These are phyloP conservation scores for Latrodectus geometricus DNA, from an alignment of 1,140 invertebrate genomes.

Conservation along the genomic window DNA sequence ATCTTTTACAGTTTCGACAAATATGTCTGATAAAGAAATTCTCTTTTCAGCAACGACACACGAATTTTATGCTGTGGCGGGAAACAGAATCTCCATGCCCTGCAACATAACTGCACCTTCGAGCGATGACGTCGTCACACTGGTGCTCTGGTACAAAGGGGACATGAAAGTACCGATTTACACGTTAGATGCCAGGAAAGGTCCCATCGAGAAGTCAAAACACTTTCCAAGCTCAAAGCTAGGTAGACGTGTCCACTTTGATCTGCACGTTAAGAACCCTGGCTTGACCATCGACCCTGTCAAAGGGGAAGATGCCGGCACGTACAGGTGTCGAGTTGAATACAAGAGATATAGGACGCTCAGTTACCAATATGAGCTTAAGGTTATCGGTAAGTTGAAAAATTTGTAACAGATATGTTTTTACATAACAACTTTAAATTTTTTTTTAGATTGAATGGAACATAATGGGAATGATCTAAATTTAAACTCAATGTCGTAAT, in stretches of 20 bases:
- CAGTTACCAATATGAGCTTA: slow-evolving; percentile 58
- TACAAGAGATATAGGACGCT: slow-evolving; percentile 63
- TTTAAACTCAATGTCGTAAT: no score
- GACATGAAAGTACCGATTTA: slow-evolving; percentile 80
- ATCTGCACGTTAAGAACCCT: slow-evolving; percentile 49
- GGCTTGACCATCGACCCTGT: slow-evolving; percentile 62
- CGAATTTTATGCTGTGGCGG: slow-evolving; percentile 74
- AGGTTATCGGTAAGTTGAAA: slow-evolving; percentile 62
- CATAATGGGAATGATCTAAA: no score
- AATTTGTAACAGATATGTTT: neutral
- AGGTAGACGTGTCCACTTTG: slow-evolving; percentile 61
- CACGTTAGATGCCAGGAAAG: slow-evolving; percentile 68
- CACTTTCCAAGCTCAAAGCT: slow-evolving; percentile 61
- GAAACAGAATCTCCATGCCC: slow-evolving; percentile 80
- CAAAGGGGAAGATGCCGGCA: slow-evolving; percentile 53
- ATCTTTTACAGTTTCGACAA: neutral
- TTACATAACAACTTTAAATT: neutral
- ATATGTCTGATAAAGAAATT: neutral
- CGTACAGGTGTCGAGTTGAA: slow-evolving; percentile 64
- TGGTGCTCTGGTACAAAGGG: slow-evolving; percentile 86
- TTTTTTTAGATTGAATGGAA: no score
- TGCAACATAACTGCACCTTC: slow-evolving; percentile 82
- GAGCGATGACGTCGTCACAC: slow-evolving; percentile 78
- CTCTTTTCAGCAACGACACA: slow-evolving; percentile 29
- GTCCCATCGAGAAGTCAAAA: slow-evolving; percentile 55